phyloP scores from a whole-genome alignment of 2,113 vertebrate species.

The Pagrus major region DNA sequence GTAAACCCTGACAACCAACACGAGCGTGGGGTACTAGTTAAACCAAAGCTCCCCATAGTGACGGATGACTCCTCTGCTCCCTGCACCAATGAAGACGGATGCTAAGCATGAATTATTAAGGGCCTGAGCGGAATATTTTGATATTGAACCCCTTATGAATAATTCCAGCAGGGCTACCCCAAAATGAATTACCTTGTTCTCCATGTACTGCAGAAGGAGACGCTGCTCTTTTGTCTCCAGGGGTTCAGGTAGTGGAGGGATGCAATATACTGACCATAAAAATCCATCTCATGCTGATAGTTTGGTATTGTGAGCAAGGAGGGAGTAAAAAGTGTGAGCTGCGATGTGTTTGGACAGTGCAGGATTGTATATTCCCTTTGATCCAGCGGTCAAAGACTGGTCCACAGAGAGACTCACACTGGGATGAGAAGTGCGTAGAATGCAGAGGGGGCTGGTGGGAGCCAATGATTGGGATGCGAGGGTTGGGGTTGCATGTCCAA shows the following conservation, averaged over 20 bases:
- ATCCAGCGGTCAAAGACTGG: slow-evolving; percentile 75
- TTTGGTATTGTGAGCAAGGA: slow-evolving; percentile 46
- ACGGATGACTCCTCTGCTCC: slow-evolving; percentile 73
- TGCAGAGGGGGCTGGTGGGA: slow-evolving; percentile 61
- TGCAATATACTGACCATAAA: slow-evolving; percentile 48
- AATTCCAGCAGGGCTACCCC: slow-evolving; percentile 73
- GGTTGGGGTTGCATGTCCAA: slow-evolving; percentile 75
- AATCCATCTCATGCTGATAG: slow-evolving; percentile 58
- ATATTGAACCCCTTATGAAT: slow-evolving; percentile 80
- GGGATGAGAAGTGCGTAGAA: slow-evolving; percentile 68
- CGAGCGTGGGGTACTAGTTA: slow-evolving; percentile 35
- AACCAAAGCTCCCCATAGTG: slow-evolving; percentile 56
- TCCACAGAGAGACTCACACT: slow-evolving; percentile 62
- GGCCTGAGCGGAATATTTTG: slow-evolving; percentile 75
- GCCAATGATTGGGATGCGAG: slow-evolving; percentile 62
- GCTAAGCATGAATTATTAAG: slow-evolving; percentile 79
- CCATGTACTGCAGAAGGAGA: slow-evolving; percentile 45
- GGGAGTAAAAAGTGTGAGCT: slow-evolving; percentile 11
- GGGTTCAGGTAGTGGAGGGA: slow-evolving; percentile 37
- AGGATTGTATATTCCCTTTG: slow-evolving; percentile 80
- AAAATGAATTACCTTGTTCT: slow-evolving; percentile 76
- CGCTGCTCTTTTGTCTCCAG: slow-evolving; percentile 54
- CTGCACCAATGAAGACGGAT: slow-evolving; percentile 72
- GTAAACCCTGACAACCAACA: slow-evolving; percentile 50
- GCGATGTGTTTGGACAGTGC: slow-evolving; percentile 54